phyloP scores from a whole-genome alignment of 2,113 vertebrate genomes.

The Brachirus orientalis region DNA sequence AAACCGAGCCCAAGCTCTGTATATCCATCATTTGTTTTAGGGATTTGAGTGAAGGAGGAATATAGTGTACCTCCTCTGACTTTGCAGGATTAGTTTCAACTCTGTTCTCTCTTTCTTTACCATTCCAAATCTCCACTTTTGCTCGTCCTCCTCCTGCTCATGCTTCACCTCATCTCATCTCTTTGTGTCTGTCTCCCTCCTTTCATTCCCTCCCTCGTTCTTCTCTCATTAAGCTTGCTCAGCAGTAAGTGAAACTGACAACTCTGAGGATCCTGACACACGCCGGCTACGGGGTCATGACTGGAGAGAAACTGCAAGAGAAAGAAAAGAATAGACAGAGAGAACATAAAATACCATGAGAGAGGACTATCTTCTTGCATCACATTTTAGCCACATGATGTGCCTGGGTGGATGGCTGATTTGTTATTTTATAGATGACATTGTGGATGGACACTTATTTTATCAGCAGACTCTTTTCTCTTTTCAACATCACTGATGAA shows the following conservation, averaged over 20 bases:
- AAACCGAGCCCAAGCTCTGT: slow-evolving; percentile 7
- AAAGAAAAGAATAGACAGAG: slow-evolving; percentile 9
- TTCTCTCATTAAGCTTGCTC: slow-evolving; percentile 73
- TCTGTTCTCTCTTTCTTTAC: background rate
- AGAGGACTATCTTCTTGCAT: background rate
- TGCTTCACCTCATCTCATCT: slow-evolving; percentile 19
- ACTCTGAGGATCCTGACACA: slow-evolving; percentile 60
- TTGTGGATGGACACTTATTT: background rate
- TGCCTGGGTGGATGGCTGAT: background rate
- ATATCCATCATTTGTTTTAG: slow-evolving; percentile 4
- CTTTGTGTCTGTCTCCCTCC: slow-evolving; percentile 18
- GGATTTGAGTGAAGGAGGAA: slow-evolving; percentile 4
- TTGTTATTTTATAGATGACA: background rate
- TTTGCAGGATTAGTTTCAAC: background rate
- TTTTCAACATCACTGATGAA: background rate
- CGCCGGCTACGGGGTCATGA: slow-evolving; percentile 60
- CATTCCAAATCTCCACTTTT: background rate
- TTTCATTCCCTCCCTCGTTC: slow-evolving; percentile 36
- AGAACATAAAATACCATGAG: background rate
- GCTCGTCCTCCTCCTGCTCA: slow-evolving; percentile 7
- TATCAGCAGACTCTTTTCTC: background rate
- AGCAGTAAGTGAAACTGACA: slow-evolving; percentile 74
- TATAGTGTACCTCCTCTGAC: background rate
- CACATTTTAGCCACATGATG: background rate
- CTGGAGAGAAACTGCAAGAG: slow-evolving; percentile 39